Base-by-base conservation (phyloP, 2,888 invertebrate genomes). In the Dichetophora obliterata region DNA sequence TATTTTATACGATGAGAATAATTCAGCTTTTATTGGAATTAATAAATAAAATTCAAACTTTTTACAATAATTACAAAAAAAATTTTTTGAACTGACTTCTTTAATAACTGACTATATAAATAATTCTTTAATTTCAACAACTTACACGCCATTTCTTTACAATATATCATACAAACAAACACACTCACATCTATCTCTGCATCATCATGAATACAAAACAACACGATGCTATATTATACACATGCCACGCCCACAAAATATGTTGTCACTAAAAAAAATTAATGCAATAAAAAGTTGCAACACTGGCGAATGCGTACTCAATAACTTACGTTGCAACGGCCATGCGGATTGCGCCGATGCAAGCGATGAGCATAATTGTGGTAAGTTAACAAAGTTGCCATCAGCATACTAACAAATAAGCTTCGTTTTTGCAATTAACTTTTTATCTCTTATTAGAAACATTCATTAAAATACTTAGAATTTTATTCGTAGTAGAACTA, bases 281-380 rank as follows among this genome's bases (percentile, higher is more conserved):
- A 76, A 66, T 57, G n/a, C 24, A 50, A 31, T 34, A 37, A 61
- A 74, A 79, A 90, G 89, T 84, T 90, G 94, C 90, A 90, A 90
- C 86, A 92, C 91, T 88, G 93, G 92, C 86, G 90, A 91, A 88
- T 93, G 93, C 90, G 91, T 93, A 82, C 90, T 91, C 82, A 86
- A 88, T 82, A 89, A 89, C 82, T 91, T 91, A 84, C 90, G 90
- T 69, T 94, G 94, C 88, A 91, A 94, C 85, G 88, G 89, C 65
- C 82, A 82, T 16, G 74, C 69, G 4, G 92, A 92, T 83, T 92
- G 92, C 86, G 88, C 90, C 79, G 91, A 91, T 82, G 91, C 90
- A 37, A 93, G 92, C 84, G 94, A 94, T 84, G 94, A 94, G 86
- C 87, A 87, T 22, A 89, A 90, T 80, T 94, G 93, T 88, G 90